phyloP scores from a whole-genome alignment of 2,888 invertebrate species.

The Xylocampa areola region DNA sequence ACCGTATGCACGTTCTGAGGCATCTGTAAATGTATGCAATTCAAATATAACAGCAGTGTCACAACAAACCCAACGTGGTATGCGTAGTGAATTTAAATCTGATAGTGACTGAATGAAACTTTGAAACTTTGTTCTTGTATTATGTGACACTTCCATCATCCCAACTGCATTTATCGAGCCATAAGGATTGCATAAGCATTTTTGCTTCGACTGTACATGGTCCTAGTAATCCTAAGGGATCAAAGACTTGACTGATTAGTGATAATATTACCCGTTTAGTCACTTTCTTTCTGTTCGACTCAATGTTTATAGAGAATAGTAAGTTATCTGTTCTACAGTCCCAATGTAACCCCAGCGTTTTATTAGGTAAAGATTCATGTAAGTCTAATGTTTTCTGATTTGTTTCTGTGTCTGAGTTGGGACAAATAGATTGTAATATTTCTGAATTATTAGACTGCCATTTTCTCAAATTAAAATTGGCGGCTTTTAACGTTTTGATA shows the following conservation, averaged over 20 bases:
- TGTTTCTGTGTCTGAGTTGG: constrained; percentile 43
- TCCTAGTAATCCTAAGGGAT: too few relatives aligned
- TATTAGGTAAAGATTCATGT: too few relatives aligned
- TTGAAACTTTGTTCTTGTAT: constrained; percentile 17
- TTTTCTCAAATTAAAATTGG: constrained; percentile 48
- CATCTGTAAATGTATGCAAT: too few relatives aligned
- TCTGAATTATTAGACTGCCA: constrained; percentile 48
- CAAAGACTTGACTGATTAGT: too few relatives aligned
- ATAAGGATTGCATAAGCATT: constrained; percentile 9
- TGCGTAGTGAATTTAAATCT: constrained; percentile 33
- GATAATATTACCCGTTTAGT: too few relatives aligned
- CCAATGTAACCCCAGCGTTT: too few relatives aligned
- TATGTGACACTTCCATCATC: constrained; percentile 41
- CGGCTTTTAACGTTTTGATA: constrained; percentile 31
- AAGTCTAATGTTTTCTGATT: too few relatives aligned
- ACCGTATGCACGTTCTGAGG: too few relatives aligned
- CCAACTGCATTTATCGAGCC: constrained; percentile 40
- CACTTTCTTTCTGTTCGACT: too few relatives aligned
- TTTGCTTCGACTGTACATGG: too few relatives aligned
- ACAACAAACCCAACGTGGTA: constrained; percentile 41
- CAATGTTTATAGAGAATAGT: constrained; percentile 41
- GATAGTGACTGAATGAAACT: constrained; percentile 16
- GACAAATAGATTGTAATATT: constrained; percentile 46
- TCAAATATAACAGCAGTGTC: background rate
- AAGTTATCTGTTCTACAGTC: too few relatives aligned